phyloP scores from a whole-genome alignment of 2,888 invertebrate genomes.

The Melinaea marsaeus region DNA sequence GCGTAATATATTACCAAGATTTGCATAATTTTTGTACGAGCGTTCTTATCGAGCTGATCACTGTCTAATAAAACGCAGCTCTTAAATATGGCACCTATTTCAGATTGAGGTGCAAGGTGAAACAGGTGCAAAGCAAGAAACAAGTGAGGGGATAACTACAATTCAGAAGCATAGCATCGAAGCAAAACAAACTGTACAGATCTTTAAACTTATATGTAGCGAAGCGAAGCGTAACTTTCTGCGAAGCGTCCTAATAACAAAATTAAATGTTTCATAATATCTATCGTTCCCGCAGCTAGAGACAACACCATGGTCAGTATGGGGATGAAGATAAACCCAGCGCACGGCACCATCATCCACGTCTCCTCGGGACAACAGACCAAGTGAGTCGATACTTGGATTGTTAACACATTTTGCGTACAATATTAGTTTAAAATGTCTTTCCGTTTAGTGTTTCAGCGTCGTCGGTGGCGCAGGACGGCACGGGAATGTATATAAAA shows the following conservation, averaged over 20 bases:
- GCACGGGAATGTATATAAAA: constrained; percentile 67
- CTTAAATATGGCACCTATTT: too few relatives aligned
- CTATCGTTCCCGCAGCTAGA: constrained; percentile 51
- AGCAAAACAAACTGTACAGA: not conserved
- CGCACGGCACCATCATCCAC: constrained; percentile 71
- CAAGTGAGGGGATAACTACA: too few relatives aligned
- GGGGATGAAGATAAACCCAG: constrained; percentile 73
- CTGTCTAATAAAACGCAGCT: too few relatives aligned
- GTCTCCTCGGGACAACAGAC: constrained; percentile 73
- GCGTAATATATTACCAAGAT: too few relatives aligned
- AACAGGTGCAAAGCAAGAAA: too few relatives aligned
- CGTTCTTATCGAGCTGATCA: too few relatives aligned
- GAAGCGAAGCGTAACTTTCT: constrained; percentile 14
- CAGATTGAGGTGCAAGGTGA: too few relatives aligned
- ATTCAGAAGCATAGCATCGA: too few relatives aligned
- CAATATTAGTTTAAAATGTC: constrained; percentile 1
- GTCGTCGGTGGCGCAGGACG: constrained; percentile 58
- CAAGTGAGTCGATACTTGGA: constrained; percentile 50
- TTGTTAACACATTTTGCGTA: not conserved
- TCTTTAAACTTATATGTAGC: not conserved
- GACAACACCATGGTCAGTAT: constrained; percentile 68
- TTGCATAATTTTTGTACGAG: too few relatives aligned
- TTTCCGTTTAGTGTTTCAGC: constrained; percentile 54
- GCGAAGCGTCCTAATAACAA: constrained; percentile 1
- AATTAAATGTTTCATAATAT: constrained; percentile 5